Percentiles rank a stretch among this genome's conserved stretches.
phyloP scores from a whole-genome alignment of 2,888 invertebrate genomes.

The Thelaira solivaga region DNA sequence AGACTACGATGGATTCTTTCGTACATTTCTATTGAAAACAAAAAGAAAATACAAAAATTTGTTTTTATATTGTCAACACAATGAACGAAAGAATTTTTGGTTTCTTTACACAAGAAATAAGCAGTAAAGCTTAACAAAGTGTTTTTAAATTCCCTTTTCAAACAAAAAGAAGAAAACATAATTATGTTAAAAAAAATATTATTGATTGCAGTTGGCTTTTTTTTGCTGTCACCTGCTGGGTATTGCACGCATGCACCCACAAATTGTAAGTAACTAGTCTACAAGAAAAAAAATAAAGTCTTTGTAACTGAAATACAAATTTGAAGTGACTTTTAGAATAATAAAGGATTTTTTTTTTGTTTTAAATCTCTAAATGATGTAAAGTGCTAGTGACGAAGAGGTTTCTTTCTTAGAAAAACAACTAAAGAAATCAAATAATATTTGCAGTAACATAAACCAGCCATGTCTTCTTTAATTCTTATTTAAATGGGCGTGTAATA shows the following conservation, averaged over 20 bases:
- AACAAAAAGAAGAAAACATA: not conserved
- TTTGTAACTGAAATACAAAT: not conserved
- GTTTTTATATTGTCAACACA: too few species aligned
- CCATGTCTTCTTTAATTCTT: not conserved
- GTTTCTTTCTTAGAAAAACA: not conserved
- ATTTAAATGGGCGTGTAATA: constrained; percentile 45
- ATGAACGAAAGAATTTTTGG: too few species aligned
- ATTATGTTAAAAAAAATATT: constrained; percentile 12
- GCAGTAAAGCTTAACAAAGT: too few species aligned
- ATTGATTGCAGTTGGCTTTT: constrained; percentile 29
- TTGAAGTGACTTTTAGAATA: constrained; percentile 12
- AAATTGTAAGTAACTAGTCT: constrained; percentile 25
- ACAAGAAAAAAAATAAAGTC: not conserved
- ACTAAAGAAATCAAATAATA: not conserved
- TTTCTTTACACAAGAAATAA: too few species aligned
- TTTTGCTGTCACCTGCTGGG: constrained; percentile 37
- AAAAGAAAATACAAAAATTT: too few species aligned
- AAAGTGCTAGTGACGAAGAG: constrained; percentile 13
- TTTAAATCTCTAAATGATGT: constrained; percentile 11
- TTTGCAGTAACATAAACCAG: not conserved
- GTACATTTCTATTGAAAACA: too few species aligned
- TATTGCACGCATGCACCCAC: constrained; percentile 28
- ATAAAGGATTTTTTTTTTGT: constrained; percentile 4
- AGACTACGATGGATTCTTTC: too few species aligned
- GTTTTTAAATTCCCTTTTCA: not conserved